These are phyloP conservation scores for Andricus quercusramuli DNA, from an alignment of 2,888 invertebrate species.

Conservation along the genomic window DNA sequence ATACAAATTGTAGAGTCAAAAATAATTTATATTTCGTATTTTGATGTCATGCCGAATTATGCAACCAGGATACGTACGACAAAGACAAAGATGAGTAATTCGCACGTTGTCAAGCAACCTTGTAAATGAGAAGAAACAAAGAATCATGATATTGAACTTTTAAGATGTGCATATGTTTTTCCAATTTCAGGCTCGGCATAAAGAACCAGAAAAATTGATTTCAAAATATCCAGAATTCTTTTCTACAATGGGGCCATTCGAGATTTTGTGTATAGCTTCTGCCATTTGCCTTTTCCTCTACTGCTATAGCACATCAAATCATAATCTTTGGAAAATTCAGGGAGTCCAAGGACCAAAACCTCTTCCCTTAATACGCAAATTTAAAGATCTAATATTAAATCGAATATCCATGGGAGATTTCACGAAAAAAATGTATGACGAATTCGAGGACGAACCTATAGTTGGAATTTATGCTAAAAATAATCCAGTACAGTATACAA, in stretches of 20 bases:
- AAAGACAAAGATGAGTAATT: too few relatives aligned
- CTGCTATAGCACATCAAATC: constrained; percentile 71
- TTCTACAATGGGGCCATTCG: constrained; percentile 42
- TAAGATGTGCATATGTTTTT: too few relatives aligned
- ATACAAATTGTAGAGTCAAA: too few relatives aligned
- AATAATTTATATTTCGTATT: too few relatives aligned
- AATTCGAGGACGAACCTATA: constrained; percentile 45
- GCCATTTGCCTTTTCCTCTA: constrained; percentile 46
- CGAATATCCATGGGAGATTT: constrained; percentile 36
- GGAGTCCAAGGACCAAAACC: constrained; percentile 75
- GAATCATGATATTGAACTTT: too few relatives aligned
- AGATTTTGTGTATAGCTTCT: constrained; percentile 76
- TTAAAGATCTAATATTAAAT: constrained; percentile 59
- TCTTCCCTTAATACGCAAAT: constrained; percentile 71
- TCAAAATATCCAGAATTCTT: too few relatives aligned
- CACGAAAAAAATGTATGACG: constrained; percentile 44
- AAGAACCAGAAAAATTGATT: too few relatives aligned
- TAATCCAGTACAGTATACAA: constrained; percentile 74
- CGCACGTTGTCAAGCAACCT: too few relatives aligned
- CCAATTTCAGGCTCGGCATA: too few relatives aligned
- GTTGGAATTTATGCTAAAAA: constrained; percentile 76
- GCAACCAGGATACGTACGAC: too few relatives aligned
- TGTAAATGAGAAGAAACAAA: too few relatives aligned
- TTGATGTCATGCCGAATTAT: too few relatives aligned
- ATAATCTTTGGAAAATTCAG: constrained; percentile 75